A percentile compares a stretch with the other conserved stretches of the same genome.
These are phyloP conservation scores for Conistra vaccinii DNA, from an alignment of 2,888 invertebrate species.

Conservation along the genomic window DNA sequence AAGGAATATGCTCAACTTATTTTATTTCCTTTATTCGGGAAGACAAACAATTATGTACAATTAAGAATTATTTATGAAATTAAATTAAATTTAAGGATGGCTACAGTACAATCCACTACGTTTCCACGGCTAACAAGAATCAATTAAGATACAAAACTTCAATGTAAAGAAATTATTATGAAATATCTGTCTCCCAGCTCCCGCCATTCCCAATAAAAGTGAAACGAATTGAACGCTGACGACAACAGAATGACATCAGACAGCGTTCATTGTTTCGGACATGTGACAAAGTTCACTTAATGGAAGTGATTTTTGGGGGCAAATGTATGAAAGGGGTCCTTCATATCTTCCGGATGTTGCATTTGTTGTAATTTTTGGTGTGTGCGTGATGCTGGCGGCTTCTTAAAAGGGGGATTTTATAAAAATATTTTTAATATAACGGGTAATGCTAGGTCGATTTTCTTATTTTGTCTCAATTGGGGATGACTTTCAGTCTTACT, in stretches of 20 bases:
- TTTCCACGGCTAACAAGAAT: too few species aligned
- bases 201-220: slow-evolving; percentile 42
- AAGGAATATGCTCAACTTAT: neutral
- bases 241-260: slow-evolving; percentile 51
- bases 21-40: too few species aligned
- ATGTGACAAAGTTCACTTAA: slow-evolving; percentile 82
- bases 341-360: slow-evolving; percentile 85
- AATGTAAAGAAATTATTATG: slow-evolving; percentile 6
- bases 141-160: too few species aligned
- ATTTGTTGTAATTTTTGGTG: slow-evolving; percentile 75
- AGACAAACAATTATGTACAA: too few species aligned
- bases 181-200: slow-evolving; percentile 8
- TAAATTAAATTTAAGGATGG: too few species aligned
- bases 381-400: slow-evolving; percentile 33
- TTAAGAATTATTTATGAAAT: too few species aligned
- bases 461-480: too few species aligned
- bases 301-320: slow-evolving; percentile 81
- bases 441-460: too few species aligned
- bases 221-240: slow-evolving; percentile 46
- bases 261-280: slow-evolving; percentile 77
- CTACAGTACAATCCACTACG: too few species aligned
- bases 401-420: neutral
- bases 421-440: neutral
- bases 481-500: too few species aligned
- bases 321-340: slow-evolving; percentile 81